Evolutionary conservation across 2,797 vertebrate species (phyloP), one percentile per base, ranked within the genome.

Genomic region (Anisognathus igniventris): DNA sequence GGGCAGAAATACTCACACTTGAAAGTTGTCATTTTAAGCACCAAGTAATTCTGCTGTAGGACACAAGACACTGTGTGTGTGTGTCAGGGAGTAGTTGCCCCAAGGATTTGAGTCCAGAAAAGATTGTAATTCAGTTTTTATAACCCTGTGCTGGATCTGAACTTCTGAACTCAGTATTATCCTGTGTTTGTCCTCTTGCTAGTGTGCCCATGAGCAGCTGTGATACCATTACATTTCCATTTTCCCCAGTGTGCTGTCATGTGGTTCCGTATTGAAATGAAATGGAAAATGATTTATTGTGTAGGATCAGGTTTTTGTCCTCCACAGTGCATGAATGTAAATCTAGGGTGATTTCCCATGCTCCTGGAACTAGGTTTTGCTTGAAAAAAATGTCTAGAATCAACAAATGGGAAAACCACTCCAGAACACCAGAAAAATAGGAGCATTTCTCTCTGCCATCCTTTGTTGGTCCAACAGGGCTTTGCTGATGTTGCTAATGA

Each of bases 141-240:
- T 80, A 90, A 80, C 40, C 62, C 61, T 13, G 8, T 84, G 76
- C 70, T 84, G 82, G 62, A 72, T 60, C 51, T 94, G 92, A 96
- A 96, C 93, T 94, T 92, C 66, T 97, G 95, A 97, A 96, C 93
- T 94, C 66, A 4, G 17, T 76, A 66, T 86, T 92, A 61, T 91
- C 85, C 96, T 78, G 79, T 70, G 67, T 86, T 88, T 90, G 80
- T 91, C 67, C 58, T 75, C 66, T 64, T 90, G 73, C 60, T 7
- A 30, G 33, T 88, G 67, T 96, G 92, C 95, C 92, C 91, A n/a
- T 61, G 37, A 76, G 70, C 95, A 96, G 93, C 95, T 92, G 89
- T 1, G 1, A 84, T 88, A 66, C 67, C 77, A 50, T 78, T 92
- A 56, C 66, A 70, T 90, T 91, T 90, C 74, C 51, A 25, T 91